phyloP scores from a whole-genome alignment of 2,888 invertebrate species.

The Hypsopygia costalis region DNA sequence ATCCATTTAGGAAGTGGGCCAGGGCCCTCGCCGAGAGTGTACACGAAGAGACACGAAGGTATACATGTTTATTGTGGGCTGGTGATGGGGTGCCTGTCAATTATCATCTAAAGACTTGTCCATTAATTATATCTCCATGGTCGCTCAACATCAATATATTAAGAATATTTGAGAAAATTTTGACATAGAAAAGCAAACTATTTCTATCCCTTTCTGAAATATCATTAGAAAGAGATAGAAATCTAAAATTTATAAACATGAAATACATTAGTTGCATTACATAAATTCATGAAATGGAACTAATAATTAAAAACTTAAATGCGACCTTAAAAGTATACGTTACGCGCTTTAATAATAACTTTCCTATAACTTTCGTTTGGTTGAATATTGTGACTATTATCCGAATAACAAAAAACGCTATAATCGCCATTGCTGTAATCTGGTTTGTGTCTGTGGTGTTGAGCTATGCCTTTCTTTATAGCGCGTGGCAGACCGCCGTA shows the following conservation, averaged over 20 bases:
- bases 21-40: slow-evolving; percentile 44
- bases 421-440: slow-evolving; percentile 26
- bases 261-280: too few species aligned
- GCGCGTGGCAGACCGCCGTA: slow-evolving; percentile 62
- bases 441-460: slow-evolving; percentile 49
- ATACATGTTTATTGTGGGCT: slow-evolving; percentile 29
- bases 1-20: slow-evolving; percentile 54
- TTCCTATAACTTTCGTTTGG: slow-evolving; percentile 14
- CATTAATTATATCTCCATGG: slow-evolving; percentile 7
- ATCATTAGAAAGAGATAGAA: too few species aligned
- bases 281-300: too few species aligned
- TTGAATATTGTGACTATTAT: slow-evolving; percentile 10
- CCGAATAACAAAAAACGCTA: slow-evolving; percentile 3
- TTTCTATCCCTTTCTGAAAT: not conserved
- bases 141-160: not conserved
- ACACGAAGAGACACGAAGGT: slow-evolving; percentile 68
- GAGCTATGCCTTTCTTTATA: slow-evolving; percentile 75
- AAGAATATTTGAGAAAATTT: not conserved
- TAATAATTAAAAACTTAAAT: not conserved
- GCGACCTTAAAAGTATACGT: not conserved
- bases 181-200: not conserved
- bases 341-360: slow-evolving; percentile 16
- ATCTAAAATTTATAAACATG: too few species aligned
- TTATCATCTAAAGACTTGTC: slow-evolving; percentile 14
- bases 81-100: slow-evolving; percentile 41